A percentile compares a stretch with the other conserved stretches of the same genome.
phyloP scores from a whole-genome alignment of 1,140 invertebrate genomes.

The Phenacoccus solenopsis region DNA sequence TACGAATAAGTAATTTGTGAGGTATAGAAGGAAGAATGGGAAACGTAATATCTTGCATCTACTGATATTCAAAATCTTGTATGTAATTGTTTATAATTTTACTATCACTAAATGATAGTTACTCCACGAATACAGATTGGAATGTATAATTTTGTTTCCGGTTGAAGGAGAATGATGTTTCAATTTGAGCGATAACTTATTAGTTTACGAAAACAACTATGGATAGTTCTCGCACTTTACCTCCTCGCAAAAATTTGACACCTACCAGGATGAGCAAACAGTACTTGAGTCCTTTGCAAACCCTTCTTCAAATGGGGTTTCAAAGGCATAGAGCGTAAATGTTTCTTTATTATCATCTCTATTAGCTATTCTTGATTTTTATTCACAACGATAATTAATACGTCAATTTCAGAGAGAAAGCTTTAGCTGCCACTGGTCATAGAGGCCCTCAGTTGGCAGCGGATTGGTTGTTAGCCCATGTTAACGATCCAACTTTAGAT shows the following conservation, averaged over 20 bases:
- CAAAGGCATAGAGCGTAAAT: constrained; percentile 72
- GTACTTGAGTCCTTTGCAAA: constrained; percentile 60
- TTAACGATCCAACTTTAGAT: constrained; percentile 67
- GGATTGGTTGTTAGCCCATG: constrained; percentile 79
- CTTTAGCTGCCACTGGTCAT: constrained; percentile 76
- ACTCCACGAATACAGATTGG: too few relatives aligned
- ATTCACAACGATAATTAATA: not conserved
- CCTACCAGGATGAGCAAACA: constrained; percentile 42
- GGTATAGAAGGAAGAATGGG: too few relatives aligned
- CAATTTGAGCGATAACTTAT: too few relatives aligned
- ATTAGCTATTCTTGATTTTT: not conserved
- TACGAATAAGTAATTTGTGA: too few relatives aligned
- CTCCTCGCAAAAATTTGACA: constrained; percentile 32
- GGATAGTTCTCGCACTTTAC: constrained; percentile 24
- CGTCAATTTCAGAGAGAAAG: constrained; percentile 55
- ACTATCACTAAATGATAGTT: too few relatives aligned
- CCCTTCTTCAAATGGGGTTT: constrained; percentile 74
- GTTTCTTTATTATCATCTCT: constrained; percentile 9
- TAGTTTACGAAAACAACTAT: not conserved
- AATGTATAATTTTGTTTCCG: too few relatives aligned
- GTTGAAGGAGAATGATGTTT: too few relatives aligned
- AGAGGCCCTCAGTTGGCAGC: constrained; percentile 71
- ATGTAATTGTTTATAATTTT: too few relatives aligned
- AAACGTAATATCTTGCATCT: too few relatives aligned
- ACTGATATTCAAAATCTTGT: too few relatives aligned